Base-by-base conservation (phyloP, 2,113 vertebrate genomes). In the Prunella fulvescens region DNA sequence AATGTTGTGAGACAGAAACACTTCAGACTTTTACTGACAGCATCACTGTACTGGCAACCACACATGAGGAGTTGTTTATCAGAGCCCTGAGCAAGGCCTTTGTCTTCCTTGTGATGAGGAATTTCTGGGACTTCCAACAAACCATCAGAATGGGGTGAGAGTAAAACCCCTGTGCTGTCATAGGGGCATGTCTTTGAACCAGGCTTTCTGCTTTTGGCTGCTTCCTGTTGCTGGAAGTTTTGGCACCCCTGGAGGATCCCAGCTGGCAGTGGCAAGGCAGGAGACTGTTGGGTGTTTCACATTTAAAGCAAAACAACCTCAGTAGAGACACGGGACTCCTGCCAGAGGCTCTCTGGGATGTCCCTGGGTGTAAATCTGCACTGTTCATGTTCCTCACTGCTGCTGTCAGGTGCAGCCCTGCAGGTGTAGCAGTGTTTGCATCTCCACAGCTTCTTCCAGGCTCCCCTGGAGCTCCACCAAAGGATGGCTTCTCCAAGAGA, bases 341-440 rank as follows among this genome's bases (percentile, higher is more conserved):
- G n/a, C 47, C 81, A 10, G 53, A 29, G 47, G 51, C 8, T 67
- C 7, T n/a, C n/a, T 72, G 64, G 53, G 72, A 10, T 10, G 23
- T 53, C 7, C 29, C 56, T 11, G 0, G 3, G 5, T 37, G n/a
- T 11, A 5, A 70, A 70, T 26, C 9, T 56, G 48, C 44, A 39
- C 3, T 48, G 60, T 14, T 40, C 50, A 2, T 2, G 35, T 5
- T 39, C 51, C 14, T n/a, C 7, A 3, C 33, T 31, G 1, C n/a
- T 31, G 22, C 33, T 51, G 24, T 3, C 12, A 20, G 47, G n/a
- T 5, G 50, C 64, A 31, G 40, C n/a, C 2, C 1, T 0, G 1
- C 1, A 0, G 3, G 10, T 33, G 39, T 11, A 12, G 31, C 0
- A 6, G 7, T 6, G 14, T 48, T 61, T 37, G 54, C 33, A n/a